phyloP scores from a whole-genome alignment of 2,797 vertebrate species.

The Petrocephalus schoutedeni region DNA sequence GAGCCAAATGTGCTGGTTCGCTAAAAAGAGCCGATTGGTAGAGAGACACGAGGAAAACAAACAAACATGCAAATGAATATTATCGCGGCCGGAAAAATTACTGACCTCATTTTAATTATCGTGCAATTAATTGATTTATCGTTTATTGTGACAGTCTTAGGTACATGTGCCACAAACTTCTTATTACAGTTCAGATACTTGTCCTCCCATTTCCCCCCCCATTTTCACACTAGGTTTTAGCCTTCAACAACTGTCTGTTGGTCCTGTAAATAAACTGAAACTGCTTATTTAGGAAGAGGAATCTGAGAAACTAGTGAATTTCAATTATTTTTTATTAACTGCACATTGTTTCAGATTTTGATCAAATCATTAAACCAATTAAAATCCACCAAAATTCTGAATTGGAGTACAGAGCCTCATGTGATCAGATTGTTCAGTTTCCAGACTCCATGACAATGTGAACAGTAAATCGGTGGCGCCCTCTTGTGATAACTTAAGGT shows the following conservation, averaged over 20 bases:
- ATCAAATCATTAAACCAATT: not conserved
- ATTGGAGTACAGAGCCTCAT: not conserved
- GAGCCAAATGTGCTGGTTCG: too few species aligned
- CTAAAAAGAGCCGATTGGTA: too few species aligned
- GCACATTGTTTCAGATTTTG: not conserved
- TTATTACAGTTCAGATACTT: not conserved
- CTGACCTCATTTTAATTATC: too few species aligned
- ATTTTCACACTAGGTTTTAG: not conserved
- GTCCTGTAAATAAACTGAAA: not conserved
- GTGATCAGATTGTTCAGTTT: not conserved
- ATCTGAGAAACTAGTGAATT: not conserved
- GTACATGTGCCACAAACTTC: not conserved
- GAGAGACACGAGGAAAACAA: too few species aligned
- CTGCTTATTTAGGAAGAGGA: not conserved
- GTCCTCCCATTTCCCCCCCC: not conserved
- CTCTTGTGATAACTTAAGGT: conserved; percentile 41
- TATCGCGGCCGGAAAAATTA: too few species aligned
- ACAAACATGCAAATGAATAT: too few species aligned
- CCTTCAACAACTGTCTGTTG: not conserved
- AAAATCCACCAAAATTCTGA: not conserved
- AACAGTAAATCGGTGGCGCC: conserved; percentile 28
- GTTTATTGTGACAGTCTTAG: too few species aligned
- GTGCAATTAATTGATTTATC: too few species aligned
- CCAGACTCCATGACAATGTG: not conserved
- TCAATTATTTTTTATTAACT: not conserved